Percentiles rank a stretch among this genome's conserved stretches.
phyloP scores from a whole-genome alignment of 2,888 invertebrate species.

The Himalopsyche anomala region DNA sequence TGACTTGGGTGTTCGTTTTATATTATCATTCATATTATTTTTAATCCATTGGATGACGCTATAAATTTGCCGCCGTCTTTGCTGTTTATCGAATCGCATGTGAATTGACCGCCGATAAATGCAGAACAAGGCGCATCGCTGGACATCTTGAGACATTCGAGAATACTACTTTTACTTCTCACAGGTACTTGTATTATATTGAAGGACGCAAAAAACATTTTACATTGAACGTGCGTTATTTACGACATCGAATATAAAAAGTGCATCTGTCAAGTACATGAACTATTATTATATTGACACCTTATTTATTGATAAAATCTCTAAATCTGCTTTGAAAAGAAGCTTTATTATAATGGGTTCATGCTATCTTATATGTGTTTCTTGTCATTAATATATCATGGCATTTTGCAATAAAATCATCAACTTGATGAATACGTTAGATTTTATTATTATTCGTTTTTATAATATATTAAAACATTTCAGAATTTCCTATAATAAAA shows the following conservation, averaged over 20 bases:
- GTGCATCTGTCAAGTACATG: conserved; percentile 36
- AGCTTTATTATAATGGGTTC: background rate
- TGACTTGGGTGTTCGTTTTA: background rate
- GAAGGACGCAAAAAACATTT: conserved; percentile 60
- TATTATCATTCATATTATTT: too few relatives aligned
- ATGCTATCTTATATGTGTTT: too few relatives aligned
- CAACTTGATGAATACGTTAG: too few relatives aligned
- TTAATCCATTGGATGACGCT: background rate
- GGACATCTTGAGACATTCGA: conserved; percentile 58
- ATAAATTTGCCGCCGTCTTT: background rate
- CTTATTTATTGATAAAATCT: conserved; percentile 11
- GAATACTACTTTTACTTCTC: conserved; percentile 63
- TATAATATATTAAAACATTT: too few relatives aligned
- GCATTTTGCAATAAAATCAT: too few relatives aligned
- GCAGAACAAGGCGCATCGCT: conserved; percentile 61
- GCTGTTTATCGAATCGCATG: conserved; percentile 33
- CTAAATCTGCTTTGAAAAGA: background rate
- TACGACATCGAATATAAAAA: conserved; percentile 49
- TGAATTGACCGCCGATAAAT: conserved; percentile 49
- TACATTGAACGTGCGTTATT: conserved; percentile 48
- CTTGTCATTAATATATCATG: too few relatives aligned
- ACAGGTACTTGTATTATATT: conserved; percentile 47
- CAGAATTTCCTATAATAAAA: too few relatives aligned
- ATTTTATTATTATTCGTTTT: too few relatives aligned
- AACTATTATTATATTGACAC: conserved; percentile 22